Evolutionary conservation across 2,113 vertebrate species (phyloP).

Genomic region (Ivindomyrus marchei): DNA sequence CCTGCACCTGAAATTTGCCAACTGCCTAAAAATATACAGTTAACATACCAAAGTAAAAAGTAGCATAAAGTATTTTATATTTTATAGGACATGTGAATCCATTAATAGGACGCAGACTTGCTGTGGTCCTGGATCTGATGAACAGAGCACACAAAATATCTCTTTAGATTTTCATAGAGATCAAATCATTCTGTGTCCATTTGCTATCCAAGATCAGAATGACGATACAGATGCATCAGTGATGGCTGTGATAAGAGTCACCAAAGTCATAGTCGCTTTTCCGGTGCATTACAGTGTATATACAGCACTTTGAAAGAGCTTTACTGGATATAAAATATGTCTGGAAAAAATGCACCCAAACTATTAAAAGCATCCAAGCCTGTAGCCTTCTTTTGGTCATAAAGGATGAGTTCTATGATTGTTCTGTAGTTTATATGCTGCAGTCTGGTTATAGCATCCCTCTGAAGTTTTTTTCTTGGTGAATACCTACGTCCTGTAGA

Average conservation of each 20-base stretch:
- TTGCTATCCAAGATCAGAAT: not conserved
- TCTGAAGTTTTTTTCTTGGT: not conserved
- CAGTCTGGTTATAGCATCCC: not conserved
- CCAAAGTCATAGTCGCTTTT: not conserved
- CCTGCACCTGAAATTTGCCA: not conserved
- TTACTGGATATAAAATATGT: not conserved
- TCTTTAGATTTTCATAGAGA: not conserved
- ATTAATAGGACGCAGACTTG: not conserved
- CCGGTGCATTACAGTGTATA: not conserved
- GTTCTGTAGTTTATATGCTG: not conserved
- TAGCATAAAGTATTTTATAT: not conserved
- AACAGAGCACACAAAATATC: not conserved
- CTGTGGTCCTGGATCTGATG: not conserved
- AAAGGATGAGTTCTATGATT: not conserved
- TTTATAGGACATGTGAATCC: not conserved
- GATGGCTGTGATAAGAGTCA: not conserved
- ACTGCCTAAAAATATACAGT: not conserved
- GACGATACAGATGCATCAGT: not conserved
- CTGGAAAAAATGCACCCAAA: not conserved
- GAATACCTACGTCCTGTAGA: not conserved
- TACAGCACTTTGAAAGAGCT: not conserved
- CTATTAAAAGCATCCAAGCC: not conserved
- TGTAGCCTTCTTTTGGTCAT: not conserved
- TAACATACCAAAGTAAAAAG: not conserved
- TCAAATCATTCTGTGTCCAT: not conserved